Evolutionary conservation across 2,888 invertebrate species (phyloP), one percentile per base, ranked within the genome.

Genomic region (Leucophenga maculata): DNA sequence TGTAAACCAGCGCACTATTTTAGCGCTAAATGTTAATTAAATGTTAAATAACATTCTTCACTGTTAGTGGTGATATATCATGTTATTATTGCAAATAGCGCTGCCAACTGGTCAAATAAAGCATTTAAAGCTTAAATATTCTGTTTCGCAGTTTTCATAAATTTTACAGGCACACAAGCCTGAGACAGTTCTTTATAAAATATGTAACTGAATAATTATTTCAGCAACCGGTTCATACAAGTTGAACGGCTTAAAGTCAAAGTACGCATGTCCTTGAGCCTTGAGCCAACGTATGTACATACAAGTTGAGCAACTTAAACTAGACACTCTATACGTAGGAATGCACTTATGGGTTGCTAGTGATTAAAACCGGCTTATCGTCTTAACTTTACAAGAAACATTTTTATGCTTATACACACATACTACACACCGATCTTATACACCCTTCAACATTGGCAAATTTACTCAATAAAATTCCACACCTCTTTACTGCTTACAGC

Each of bases 251-350:
- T 14, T 52, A 62, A 68, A 74, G 77, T 80, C 78, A 79, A 78
- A 79, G 80, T 75, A 78, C 77, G 73, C 67, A 60, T 67, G 78
- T 80, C 81, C 79, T 79, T 79, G 80, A 59, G 32, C 26, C 16
- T 11, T 62, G 1, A 18, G 39, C 39, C 14, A 39, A n/a, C 39
- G 60, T 39, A 14, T 14, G 13, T 6, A 32, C 62, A 39, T 20
- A 26, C 44, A 26, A 59, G 39, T n/a, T 16, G 18, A 4, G 52
- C 18, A n/a, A 18, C 18, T 52, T 3, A 9, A 52, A 52, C 52
- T 18, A 16, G 52, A 2, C 52, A 54, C 4, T n/a, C n/a, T 52
- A 13, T 14, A n/a, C n/a, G n/a, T n/a, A 54, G 8, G 54, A 6
- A 48, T 54, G 54, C 54, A 46, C 46, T 14, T 46, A 13, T 50